phyloP scores from a whole-genome alignment of 2,113 vertebrate species.

The Anoura caudifer region DNA sequence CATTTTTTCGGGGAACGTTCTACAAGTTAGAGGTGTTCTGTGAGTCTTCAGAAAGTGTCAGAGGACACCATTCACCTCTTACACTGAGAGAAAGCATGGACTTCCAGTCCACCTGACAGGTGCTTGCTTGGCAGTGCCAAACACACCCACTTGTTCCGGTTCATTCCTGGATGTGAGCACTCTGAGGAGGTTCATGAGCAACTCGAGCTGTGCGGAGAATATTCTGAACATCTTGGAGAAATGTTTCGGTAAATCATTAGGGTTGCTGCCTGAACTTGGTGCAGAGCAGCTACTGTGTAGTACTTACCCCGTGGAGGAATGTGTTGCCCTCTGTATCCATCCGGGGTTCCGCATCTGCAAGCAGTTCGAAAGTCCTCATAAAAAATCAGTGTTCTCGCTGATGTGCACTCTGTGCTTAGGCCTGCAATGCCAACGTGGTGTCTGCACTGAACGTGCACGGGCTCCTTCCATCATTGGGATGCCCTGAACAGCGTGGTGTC shows the following conservation, averaged over 20 bases:
- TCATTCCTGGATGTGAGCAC: not conserved
- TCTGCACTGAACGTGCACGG: not conserved
- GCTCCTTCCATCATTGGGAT: too few relatives aligned
- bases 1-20: not conserved
- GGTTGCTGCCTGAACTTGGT: not conserved
- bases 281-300: fast-evolving
- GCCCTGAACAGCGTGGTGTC: not conserved
- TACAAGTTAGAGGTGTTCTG: not conserved
- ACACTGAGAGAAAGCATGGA: not conserved
- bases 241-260: not conserved
- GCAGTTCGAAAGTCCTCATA: not conserved
- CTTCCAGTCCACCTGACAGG: not conserved
- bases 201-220: not conserved
- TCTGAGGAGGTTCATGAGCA: fast-evolving
- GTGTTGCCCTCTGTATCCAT: too few relatives aligned
- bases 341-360: not conserved
- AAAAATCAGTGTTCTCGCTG: fast-evolving
- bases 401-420: too few relatives aligned
- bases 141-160: not conserved
- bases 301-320: fast-evolving
- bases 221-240: not conserved
- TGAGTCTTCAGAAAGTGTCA: not conserved
- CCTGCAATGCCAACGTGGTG: too few relatives aligned
- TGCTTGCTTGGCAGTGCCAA: fast-evolving
- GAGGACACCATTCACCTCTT: not conserved